Conservation (phyloP, 2,888 invertebrate species). For the Alentia gelatinosa region DNA sequence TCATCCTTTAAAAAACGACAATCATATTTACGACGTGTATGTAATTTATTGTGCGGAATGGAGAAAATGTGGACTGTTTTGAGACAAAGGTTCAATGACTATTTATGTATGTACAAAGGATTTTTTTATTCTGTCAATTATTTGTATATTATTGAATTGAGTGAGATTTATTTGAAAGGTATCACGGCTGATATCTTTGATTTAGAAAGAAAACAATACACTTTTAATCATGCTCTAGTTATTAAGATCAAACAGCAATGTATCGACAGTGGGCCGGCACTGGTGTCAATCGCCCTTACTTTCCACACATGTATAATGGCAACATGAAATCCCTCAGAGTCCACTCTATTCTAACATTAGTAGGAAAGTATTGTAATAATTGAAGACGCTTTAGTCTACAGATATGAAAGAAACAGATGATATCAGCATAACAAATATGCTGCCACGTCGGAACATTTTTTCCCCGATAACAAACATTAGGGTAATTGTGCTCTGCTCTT, state of each 20-base stretch:
- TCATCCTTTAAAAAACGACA: not conserved
- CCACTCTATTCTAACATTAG: not conserved
- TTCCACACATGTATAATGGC: not conserved
- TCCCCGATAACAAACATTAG: not conserved
- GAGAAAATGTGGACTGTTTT: slow-evolving; percentile 33
- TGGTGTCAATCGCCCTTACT: not conserved
- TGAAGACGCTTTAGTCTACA: not conserved
- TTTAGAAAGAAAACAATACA: not conserved
- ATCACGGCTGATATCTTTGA: not conserved
- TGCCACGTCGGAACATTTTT: not conserved
- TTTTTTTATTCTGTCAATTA: slow-evolving; percentile 24
- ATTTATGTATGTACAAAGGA: slow-evolving; percentile 50
- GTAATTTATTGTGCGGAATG: slow-evolving; percentile 54
- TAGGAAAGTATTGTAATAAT: not conserved
- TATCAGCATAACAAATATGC: not conserved
- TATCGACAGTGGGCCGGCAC: not conserved
- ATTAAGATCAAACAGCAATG: slow-evolving; percentile 12
- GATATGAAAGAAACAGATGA: not conserved
- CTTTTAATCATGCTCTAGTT: not conserved
- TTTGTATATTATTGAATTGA: slow-evolving; percentile 45
- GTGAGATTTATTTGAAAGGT: not conserved
- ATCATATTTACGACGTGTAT: slow-evolving; percentile 50
- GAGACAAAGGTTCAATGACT: not conserved
- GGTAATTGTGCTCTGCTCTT: not conserved
- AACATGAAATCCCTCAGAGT: not conserved